These are phyloP conservation scores for Chiloscyllium plagiosum DNA, from an alignment of 2,113 vertebrate genomes.

Conservation along the genomic window DNA sequence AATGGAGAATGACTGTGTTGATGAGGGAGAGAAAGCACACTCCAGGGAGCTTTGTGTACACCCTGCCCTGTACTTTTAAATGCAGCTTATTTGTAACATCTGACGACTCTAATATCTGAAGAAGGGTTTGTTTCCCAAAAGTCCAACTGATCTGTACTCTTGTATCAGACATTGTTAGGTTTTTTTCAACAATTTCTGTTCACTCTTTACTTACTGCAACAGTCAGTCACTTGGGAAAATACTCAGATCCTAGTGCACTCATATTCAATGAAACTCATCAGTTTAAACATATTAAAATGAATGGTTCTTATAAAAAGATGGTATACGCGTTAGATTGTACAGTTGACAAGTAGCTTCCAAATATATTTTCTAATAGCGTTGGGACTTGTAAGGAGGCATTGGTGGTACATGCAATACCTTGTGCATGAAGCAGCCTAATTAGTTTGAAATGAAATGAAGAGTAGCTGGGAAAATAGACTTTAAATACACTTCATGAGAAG, in stretches of 20 bases:
- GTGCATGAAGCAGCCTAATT: not conserved
- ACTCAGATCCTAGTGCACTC: not conserved
- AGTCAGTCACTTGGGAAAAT: not conserved
- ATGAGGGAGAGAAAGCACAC: not conserved
- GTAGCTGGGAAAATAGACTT: not conserved
- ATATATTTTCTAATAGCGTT: not conserved
- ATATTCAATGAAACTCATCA: not conserved
- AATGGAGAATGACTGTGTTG: accelerated
- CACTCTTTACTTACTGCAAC: not conserved
- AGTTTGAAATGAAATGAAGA: not conserved
- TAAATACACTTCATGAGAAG: not conserved
- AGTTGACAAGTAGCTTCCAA: not conserved
- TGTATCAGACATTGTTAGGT: not conserved
- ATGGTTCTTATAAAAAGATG: not conserved
- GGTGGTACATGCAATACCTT: not conserved
- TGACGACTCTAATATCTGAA: not conserved
- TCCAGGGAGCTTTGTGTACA: not conserved
- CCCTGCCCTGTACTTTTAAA: not conserved
- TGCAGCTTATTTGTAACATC: not conserved
- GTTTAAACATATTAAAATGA: not conserved
- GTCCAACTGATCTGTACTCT: not conserved
- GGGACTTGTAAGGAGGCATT: not conserved
- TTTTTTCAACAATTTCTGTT: not conserved
- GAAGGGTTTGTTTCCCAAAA: not conserved
- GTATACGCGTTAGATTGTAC: not conserved